A percentile compares a stretch with the other conserved stretches of the same genome.
Conservation (phyloP, 1,140 invertebrate species). For the Harpegnathos saltator region DNA sequence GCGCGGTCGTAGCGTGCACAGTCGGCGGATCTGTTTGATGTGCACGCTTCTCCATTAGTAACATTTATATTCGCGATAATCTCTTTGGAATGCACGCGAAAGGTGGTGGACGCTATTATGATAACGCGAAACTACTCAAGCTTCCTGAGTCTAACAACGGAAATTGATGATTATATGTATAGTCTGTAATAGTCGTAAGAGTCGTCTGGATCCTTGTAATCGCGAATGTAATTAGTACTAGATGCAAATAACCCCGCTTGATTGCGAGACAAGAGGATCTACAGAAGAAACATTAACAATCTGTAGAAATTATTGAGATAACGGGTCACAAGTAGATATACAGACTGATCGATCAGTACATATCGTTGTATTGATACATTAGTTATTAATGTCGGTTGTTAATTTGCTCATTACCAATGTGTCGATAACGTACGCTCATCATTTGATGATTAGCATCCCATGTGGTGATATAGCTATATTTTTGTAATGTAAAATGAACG, state of each 20-base stretch:
- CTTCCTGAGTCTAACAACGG: neutral
- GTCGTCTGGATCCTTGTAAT: neutral
- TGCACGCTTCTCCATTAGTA: no score
- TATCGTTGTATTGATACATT: no score
- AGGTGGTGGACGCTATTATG: neutral
- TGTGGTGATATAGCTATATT: no score
- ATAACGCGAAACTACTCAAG: neutral
- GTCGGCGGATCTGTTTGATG: no score
- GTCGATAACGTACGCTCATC: no score
- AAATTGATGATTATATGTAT: neutral
- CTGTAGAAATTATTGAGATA: neutral
- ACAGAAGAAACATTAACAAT: neutral
- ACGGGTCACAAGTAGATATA: no score
- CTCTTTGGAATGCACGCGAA: neutral
- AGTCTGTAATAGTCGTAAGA: neutral
- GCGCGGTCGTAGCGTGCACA: no score
- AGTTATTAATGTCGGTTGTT: no score
- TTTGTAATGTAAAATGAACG: no score
- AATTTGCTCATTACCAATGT: no score
- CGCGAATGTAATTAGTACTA: neutral
- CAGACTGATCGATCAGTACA: neutral
- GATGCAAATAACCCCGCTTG: neutral
- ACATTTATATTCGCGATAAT: no score
- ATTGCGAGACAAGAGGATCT: neutral
- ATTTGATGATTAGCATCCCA: no score